A percentile compares a stretch with the other conserved stretches of the same genome.
These are phyloP conservation scores for Umimayanthus kanabou DNA, from an alignment of 92 coral and sea anemone species.

Conservation along the genomic window DNA sequence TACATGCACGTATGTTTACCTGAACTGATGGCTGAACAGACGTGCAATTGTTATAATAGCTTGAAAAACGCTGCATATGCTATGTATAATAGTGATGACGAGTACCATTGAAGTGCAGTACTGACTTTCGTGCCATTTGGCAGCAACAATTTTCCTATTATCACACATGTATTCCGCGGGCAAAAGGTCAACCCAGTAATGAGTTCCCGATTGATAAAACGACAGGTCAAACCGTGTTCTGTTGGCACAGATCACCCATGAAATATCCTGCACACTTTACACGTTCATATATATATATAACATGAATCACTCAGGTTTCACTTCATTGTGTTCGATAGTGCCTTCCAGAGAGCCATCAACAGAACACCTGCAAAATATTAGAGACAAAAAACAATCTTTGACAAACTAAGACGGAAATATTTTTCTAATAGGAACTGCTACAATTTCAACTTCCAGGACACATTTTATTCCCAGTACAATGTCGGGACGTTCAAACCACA, in stretches of 20 bases:
- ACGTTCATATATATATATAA: no score
- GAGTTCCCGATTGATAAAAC: not conserved
- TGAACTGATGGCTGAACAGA: no score
- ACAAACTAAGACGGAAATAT: not conserved
- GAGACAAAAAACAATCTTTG: not conserved
- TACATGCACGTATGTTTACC: no score
- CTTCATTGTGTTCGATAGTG: not conserved
- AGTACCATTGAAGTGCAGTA: not conserved
- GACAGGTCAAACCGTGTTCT: not conserved
- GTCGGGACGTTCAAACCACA: slow-evolving; percentile 16
- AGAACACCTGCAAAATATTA: not conserved
- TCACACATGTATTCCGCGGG: not conserved
- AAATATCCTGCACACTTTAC: not conserved
- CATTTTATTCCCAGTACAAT: not conserved
- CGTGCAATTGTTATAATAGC: no score
- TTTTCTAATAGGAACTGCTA: not conserved
- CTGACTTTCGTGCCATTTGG: not conserved
- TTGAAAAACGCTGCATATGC: no score
- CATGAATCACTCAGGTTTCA: not conserved
- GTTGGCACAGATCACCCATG: not conserved
- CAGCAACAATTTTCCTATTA: not conserved
- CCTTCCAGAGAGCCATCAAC: not conserved
- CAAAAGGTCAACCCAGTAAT: not conserved
- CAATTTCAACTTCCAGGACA: not conserved
- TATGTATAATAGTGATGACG: no score